Evolutionary conservation across 2,888 invertebrate species (phyloP).

Genomic region (Aspidiotus destructor): DNA sequence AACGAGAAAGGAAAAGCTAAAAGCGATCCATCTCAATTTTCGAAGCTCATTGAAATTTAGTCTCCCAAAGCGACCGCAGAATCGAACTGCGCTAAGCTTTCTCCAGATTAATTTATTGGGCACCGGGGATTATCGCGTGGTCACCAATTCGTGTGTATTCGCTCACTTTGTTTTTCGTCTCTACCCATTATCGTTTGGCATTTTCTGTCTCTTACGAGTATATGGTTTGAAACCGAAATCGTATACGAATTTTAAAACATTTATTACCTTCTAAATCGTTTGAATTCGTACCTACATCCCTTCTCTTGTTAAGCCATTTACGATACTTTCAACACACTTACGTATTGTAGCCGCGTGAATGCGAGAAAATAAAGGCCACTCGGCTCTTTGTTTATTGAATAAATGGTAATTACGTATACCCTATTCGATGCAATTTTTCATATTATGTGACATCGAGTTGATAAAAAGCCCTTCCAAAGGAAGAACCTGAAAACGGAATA

Average conservation of each 20-base stretch:
- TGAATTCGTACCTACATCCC: not conserved
- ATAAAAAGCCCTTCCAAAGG: no score
- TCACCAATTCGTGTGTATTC: constrained; percentile 26
- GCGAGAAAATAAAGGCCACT: no score
- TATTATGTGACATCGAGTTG: no score
- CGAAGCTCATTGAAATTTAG: constrained; percentile 32
- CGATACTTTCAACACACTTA: no score
- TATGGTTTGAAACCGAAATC: not conserved
- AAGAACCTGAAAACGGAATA: no score
- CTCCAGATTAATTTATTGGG: constrained; percentile 32
- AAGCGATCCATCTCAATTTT: constrained; percentile 33
- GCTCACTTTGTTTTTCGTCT: not conserved
- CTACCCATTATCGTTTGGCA: constrained; percentile 1
- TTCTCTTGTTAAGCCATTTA: no score
- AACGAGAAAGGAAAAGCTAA: constrained; percentile 31
- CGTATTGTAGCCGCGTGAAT: no score
- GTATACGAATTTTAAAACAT: constrained; percentile 6
- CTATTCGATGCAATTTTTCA: no score
- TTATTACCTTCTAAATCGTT: not conserved
- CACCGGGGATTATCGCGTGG: constrained; percentile 29
- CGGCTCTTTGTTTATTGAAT: no score
- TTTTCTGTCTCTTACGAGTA: not conserved
- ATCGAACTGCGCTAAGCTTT: constrained; percentile 32
- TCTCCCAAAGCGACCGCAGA: constrained; percentile 33
- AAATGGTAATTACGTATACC: no score